Evolutionary conservation across 2,113 vertebrate species (phyloP).

Genomic region (Tachuris rubrigastra): DNA sequence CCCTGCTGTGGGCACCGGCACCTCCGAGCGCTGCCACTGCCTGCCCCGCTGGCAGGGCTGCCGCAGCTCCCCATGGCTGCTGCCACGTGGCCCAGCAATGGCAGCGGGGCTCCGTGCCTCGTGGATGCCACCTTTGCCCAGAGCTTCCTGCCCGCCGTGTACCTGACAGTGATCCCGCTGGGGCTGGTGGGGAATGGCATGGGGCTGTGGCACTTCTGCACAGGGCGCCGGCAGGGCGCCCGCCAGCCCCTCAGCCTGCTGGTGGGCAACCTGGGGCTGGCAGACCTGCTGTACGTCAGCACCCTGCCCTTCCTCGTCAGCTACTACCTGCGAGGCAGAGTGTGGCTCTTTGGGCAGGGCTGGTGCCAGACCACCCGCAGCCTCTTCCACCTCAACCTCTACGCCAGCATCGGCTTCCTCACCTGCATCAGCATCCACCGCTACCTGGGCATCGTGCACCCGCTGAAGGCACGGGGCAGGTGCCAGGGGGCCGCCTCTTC

Average conservation of each 20-base stretch:
- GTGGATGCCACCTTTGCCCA: conserved; percentile 43
- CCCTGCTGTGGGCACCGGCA: background rate
- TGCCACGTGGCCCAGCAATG: background rate
- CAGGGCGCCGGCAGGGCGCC: background rate
- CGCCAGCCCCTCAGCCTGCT: conserved; percentile 66
- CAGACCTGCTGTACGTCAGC: conserved; percentile 80
- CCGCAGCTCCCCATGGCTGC: rapidly evolving
- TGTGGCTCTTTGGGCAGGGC: conserved; percentile 75
- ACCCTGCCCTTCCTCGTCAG: conserved; percentile 78
- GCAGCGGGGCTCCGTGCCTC: background rate
- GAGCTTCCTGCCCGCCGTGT: conserved; percentile 71
- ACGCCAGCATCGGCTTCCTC: conserved; percentile 84
- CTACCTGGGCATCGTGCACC: conserved; percentile 83
- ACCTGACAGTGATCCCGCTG: conserved; percentile 71
- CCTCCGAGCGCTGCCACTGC: rapidly evolving
- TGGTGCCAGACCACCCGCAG: conserved; percentile 79
- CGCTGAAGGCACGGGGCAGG: conserved; percentile 72
- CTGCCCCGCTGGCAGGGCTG: rapidly evolving
- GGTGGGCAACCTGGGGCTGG: conserved; percentile 76
- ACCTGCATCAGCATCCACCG: conserved; percentile 84
- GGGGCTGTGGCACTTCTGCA: conserved; percentile 65
- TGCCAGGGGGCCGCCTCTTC: conserved; percentile 10
- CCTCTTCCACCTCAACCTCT: conserved; percentile 82
- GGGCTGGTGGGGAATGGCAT: conserved; percentile 75
- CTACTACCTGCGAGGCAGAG: conserved; percentile 61